Evolutionary conservation across 2,888 invertebrate genomes (phyloP).

Genomic region (Nephrotoma appendiculata): DNA sequence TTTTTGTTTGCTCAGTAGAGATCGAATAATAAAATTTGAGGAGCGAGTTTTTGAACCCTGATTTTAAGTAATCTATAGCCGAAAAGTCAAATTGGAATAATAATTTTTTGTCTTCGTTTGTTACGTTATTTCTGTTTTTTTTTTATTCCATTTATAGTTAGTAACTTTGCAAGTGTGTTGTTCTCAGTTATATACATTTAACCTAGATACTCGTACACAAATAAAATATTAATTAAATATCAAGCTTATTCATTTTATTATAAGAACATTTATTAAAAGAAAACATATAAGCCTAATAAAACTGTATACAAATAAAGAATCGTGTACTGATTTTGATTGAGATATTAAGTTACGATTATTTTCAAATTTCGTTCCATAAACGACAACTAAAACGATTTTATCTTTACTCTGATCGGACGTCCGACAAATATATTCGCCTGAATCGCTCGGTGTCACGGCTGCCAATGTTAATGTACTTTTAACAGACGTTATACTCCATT

Average conservation of each 20-base stretch:
- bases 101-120: too few species aligned
- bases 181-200: neutral
- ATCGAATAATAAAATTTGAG: too few species aligned
- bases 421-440: neutral
- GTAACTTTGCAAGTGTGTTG: neutral
- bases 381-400: neutral
- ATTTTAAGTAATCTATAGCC: too few species aligned
- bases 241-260: neutral
- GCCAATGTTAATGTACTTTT: neutral
- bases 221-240: neutral
- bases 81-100: too few species aligned
- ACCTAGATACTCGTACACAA: too few species aligned
- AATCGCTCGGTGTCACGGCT: neutral
- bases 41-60: too few species aligned
- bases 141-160: too few species aligned
- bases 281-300: neutral
- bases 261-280: neutral
- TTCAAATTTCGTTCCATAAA: neutral
- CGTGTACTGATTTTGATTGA: neutral
- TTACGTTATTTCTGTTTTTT: too few species aligned
- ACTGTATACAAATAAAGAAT: neutral
- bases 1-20: too few species aligned
- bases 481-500: neutral
- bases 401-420: neutral
- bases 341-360: neutral